Base-by-base conservation (phyloP, 2,113 vertebrate species). In the Thryonomys swinderianus region DNA sequence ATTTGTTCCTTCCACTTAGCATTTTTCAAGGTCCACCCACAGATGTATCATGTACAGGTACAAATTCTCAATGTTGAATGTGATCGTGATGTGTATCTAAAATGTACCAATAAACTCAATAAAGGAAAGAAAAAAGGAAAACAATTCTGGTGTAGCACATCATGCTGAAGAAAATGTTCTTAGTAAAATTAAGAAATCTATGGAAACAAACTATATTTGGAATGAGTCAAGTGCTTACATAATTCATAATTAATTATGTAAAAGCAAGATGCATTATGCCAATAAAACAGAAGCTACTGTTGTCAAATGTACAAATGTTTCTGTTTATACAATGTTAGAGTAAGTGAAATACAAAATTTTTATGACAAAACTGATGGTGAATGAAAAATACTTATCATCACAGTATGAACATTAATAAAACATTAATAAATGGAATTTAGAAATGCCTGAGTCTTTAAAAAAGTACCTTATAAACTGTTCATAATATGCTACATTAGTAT, bases 401-500 rank as follows among this genome's bases (percentile, higher is more conserved):
- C 12, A 81, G 37, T 71, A 73, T 27, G n/a, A 93, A 7, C 10
- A 18, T 89, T 23, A 78, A 69, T 51, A 88, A 92, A 93, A 7
- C 10, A 18, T 89, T 23, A 78, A 69, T 51, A 88, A 92, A 69
- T 87, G 8, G 73, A 76, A 86, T 93, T 92, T 81, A 84, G 48
- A 96, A 95, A 86, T 95, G 5, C 61, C 57, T 92, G 16, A 95
- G 64, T 25, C 42, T 96, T 94, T 92, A 45, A 96, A 93, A 57
- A 95, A 69, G 34, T 83, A 79, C 53, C 91, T 88, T 71, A 71
- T 81, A 90, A 96, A 85, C 76, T 51, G 91, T 84, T 79, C 53
- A 82, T 94, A 88, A 79, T 86, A 23, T 85, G 34, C 27, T 59
- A 74, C 37, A 69, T 40, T 88, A 67, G 27, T 55, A 59, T 8